Evolutionary conservation across 2,797 vertebrate genomes (phyloP), one percentile per base, ranked within the genome.

Genomic region (Cephalopachus bancanus): DNA sequence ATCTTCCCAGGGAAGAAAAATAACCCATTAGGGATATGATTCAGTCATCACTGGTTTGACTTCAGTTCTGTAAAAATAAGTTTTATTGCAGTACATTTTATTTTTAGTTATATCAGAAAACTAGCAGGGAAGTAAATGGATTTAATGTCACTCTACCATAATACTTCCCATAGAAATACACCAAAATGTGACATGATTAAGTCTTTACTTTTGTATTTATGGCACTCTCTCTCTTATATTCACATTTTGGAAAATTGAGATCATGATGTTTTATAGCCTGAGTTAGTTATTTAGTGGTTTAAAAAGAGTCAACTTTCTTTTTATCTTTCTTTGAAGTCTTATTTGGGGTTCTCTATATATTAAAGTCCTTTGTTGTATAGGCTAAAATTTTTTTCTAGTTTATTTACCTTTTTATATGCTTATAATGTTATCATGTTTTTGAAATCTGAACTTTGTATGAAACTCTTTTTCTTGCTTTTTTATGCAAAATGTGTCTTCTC

Each of bases 361-460:
- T 95, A 71, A 89, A 86, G 30, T 71, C 30, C 22, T 85, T 64
- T 78, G 7, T 83, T 60, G 3, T 94, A 15, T 67, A 24, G n/a
- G 17, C 76, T 96, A 26, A 71, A 60, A 3, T 30, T 72, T 74
- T 91, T 94, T 90, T 86, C 49, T 83, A 62, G 14, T 74, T 89
- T 79, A 3, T 84, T 92, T 67, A 69, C 26, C 28, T 86, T 94
- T 97, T 91, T 74, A 74, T 87, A n/a, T 94, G 17, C 14, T 78
- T 94, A 16, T 76, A 64, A 71, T 74, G 33, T 75, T 89, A 1
- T 44, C 44, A 5, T 74, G n/a, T 79, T 94, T 95, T 96, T 83
- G n/a, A 93, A 87, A 87, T 91, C 81, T 55, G 22, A 72, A 65
- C 95, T 44, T 96, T 91, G 93, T 93, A 71, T 81, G 62, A 83